These are phyloP conservation scores for Polyodon spathula DNA, from an alignment of 2,113 vertebrate species.

Conservation along the genomic window DNA sequence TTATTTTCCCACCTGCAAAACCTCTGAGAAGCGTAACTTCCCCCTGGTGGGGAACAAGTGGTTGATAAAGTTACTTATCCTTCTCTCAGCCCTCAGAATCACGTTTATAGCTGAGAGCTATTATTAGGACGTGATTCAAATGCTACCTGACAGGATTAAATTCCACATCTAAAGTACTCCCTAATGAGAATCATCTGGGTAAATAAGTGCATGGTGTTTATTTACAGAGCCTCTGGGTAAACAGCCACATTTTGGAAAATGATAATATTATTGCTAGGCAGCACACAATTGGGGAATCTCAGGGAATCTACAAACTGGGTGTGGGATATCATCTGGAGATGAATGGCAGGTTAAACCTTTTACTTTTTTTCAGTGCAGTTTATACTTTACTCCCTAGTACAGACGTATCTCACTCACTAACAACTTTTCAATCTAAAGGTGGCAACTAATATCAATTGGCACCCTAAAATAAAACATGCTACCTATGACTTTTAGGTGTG, in stretches of 20 bases:
- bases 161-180: not conserved
- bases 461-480: no score
- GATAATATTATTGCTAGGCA: slow-evolving; percentile 3
- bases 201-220: not conserved
- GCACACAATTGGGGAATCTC: no score
- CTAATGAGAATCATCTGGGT: slow-evolving; percentile 7
- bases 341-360: no score
- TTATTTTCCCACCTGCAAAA: not conserved
- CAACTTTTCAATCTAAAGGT: no score
- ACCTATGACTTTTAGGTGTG: no score
- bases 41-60: not conserved
- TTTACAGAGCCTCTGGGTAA: slow-evolving; percentile 7
- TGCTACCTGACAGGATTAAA: slow-evolving; percentile 8
- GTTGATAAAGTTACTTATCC: not conserved
- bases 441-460: no score
- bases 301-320: no score
- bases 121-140: not conserved
- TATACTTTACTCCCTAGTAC: no score
- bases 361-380: no score
- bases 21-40: not conserved
- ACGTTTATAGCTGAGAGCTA: slow-evolving; percentile 7
- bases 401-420: no score
- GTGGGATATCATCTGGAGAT: no score
- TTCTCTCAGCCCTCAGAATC: no score
- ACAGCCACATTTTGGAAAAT: slow-evolving; percentile 1